These are phyloP conservation scores for Galaxea fascicularis DNA, from an alignment of 92 coral and sea anemone genomes.

Conservation along the genomic window DNA sequence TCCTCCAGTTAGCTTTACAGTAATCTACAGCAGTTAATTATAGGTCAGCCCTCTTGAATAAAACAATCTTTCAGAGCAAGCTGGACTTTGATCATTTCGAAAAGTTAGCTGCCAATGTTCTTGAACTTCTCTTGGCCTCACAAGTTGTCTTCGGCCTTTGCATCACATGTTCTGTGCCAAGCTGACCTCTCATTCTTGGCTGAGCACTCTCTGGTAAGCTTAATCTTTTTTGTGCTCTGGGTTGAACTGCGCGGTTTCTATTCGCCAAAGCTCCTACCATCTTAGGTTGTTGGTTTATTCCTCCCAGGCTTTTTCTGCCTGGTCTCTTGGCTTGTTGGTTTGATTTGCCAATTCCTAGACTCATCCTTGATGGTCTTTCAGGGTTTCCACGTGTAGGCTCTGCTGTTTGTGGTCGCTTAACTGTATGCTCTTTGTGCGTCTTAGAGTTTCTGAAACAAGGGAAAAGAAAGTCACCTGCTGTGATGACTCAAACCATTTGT, in stretches of 20 bases:
- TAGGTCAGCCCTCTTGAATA: background rate
- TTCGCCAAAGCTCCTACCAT: background rate
- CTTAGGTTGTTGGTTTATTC: conserved; percentile 4
- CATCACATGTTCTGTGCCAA: background rate
- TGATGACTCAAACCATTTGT: background rate
- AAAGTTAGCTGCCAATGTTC: conserved; percentile 77
- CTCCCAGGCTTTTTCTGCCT: conserved; percentile 34
- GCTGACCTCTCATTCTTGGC: conserved; percentile 20
- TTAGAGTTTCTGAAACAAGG: conserved; percentile 14
- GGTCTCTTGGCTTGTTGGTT: conserved; percentile 36
- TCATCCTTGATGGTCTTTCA: conserved; percentile 19
- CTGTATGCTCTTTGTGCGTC: conserved; percentile 5
- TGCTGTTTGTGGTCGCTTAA: conserved; percentile 35
- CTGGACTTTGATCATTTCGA: conserved; percentile 11
- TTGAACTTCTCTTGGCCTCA: conserved; percentile 46
- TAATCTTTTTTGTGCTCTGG: conserved; percentile 35
- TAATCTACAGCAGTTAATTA: background rate
- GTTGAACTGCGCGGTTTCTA: conserved; percentile 17
- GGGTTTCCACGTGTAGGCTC: background rate
- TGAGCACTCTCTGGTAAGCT: conserved; percentile 44
- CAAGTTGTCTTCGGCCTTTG: conserved; percentile 62
- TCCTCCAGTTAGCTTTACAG: background rate
- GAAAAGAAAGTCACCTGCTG: background rate
- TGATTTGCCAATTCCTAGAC: conserved; percentile 7
- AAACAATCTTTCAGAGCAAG: background rate